phyloP scores from a whole-genome alignment of 2,797 vertebrate genomes.

The Halcyon smyrnensis region DNA sequence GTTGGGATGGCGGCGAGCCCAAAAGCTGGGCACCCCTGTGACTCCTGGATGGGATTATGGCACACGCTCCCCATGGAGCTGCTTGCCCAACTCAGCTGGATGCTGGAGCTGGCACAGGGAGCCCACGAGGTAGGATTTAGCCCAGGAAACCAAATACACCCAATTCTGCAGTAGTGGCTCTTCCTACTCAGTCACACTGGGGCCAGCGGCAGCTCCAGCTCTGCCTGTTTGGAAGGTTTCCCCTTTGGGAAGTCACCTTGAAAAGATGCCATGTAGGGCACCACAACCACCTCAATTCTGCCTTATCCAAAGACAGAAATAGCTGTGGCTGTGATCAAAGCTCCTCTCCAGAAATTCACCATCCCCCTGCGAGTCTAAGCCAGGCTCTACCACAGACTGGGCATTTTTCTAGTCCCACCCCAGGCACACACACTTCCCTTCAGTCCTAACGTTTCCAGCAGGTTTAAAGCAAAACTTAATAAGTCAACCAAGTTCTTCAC shows the following conservation, averaged over 20 bases:
- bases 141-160: background rate
- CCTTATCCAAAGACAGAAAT: background rate
- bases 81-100: background rate
- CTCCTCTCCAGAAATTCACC: background rate
- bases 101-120: background rate
- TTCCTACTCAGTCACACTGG: background rate
- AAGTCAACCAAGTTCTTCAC: background rate
- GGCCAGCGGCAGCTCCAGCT: background rate
- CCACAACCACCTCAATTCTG: background rate
- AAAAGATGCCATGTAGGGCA: fast-evolving
- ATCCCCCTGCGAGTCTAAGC: background rate
- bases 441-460: background rate
- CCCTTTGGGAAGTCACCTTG: background rate
- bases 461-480: background rate
- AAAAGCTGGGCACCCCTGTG: fast-evolving
- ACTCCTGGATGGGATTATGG: background rate
- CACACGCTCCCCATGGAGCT: fast-evolving
- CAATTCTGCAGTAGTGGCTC: background rate
- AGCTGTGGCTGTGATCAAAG: background rate
- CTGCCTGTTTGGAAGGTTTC: background rate
- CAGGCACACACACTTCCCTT: fast-evolving
- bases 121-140: background rate
- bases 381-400: background rate
- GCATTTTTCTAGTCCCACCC: background rate
- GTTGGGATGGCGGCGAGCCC: background rate